These are phyloP conservation scores for Myotis daubentonii DNA, from an alignment of 2,797 vertebrate genomes.

Conservation along the genomic window DNA sequence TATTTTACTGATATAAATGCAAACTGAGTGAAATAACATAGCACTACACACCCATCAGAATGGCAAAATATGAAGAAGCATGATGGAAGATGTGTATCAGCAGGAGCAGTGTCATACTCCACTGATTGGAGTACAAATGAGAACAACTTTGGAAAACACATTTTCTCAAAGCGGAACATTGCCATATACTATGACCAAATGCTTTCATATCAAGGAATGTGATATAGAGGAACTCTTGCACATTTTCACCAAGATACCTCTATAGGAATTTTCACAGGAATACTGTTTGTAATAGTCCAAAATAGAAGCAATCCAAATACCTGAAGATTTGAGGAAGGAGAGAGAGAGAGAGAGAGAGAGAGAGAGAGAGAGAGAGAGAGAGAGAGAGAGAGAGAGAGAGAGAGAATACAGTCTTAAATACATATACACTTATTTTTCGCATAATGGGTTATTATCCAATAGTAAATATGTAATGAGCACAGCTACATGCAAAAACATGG, in stretches of 20 bases:
- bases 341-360: too few relatives aligned
- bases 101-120: background rate
- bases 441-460: background rate
- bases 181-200: background rate
- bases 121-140: background rate
- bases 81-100: background rate
- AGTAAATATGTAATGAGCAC: background rate
- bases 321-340: background rate
- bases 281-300: background rate
- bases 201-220: background rate
- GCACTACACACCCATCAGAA: background rate
- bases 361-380: too few relatives aligned
- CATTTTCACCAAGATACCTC: background rate
- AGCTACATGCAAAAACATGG: background rate
- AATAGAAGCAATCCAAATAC: background rate
- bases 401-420: background rate
- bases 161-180: background rate
- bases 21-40: slow-evolving; percentile 49
- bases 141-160: background rate
- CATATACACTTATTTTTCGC: background rate
- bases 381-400: too few relatives aligned
- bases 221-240: slow-evolving; percentile 30
- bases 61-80: slow-evolving; percentile 18
- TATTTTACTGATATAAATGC: slow-evolving; percentile 45
- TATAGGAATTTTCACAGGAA: background rate